Conservation (phyloP, 2,888 invertebrate species). For the Pollenia griseotomentosa region DNA sequence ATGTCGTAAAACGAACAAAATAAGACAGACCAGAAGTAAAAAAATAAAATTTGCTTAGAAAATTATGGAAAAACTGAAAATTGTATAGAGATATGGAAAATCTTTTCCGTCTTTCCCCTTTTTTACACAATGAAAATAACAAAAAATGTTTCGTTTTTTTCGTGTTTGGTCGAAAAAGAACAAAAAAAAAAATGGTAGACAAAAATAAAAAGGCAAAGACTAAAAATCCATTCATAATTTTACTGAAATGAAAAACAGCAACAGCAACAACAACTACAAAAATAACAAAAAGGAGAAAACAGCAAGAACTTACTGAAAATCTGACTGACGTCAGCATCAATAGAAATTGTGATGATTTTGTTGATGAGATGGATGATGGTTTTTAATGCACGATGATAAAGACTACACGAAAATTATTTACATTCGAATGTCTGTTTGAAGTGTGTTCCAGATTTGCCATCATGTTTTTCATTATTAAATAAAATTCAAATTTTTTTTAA, state of each 20-base stretch:
- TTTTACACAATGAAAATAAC: not conserved
- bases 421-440: constrained; percentile 22
- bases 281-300: not conserved
- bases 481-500: not conserved
- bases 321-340: constrained; percentile 67
- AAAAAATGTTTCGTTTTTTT: not conserved
- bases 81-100: constrained; percentile 11
- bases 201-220: constrained; percentile 45
- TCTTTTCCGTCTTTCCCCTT: not conserved
- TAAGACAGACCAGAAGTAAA: not conserved
- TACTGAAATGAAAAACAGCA: constrained; percentile 23
- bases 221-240: constrained; percentile 63
- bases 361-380: constrained; percentile 49
- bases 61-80: constrained; percentile 21
- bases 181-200: constrained; percentile 35
- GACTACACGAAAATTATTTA: constrained; percentile 1
- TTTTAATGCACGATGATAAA: constrained; percentile 44
- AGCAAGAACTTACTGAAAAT: constrained; percentile 19
- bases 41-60: constrained; percentile 22
- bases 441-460: constrained; percentile 32
- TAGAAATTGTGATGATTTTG: constrained; percentile 54
- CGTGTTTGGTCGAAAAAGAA: not conserved
- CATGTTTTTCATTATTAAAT: not conserved
- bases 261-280: not conserved
- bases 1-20: constrained; percentile 20